These are phyloP conservation scores for Procavia capensis DNA, from an alignment of 2,113 vertebrate species.

Conservation along the genomic window DNA sequence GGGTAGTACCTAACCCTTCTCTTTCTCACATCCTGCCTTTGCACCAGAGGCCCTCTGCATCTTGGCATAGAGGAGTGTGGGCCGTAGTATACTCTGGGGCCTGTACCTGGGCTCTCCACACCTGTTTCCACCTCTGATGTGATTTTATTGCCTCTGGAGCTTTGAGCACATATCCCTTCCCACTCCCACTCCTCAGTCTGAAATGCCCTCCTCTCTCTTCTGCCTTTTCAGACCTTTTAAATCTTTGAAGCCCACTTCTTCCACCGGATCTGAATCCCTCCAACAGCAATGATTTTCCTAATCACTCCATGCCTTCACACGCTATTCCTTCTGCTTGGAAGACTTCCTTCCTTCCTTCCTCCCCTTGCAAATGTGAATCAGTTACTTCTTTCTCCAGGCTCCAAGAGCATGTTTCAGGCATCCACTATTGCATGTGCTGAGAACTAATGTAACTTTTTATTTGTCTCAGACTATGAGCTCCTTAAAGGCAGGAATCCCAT, in stretches of 20 bases:
- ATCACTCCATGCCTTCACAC: background rate
- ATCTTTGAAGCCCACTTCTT: background rate
- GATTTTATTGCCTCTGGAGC: slow-evolving; percentile 2
- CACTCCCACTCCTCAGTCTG: background rate
- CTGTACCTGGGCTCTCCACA: background rate
- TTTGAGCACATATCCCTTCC: background rate
- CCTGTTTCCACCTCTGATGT: background rate
- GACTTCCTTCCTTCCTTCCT: too few relatives aligned
- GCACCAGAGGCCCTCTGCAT: background rate
- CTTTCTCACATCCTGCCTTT: background rate
- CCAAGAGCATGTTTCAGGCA: background rate
- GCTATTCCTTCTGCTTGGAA: slow-evolving; percentile 5
- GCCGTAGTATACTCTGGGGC: background rate
- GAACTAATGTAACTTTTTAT: background rate
- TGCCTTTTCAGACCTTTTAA: background rate
- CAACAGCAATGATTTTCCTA: background rate
- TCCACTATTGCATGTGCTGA: background rate
- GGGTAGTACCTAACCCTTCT: background rate
- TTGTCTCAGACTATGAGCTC: background rate
- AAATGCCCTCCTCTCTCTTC: background rate
- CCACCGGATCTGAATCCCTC: background rate
- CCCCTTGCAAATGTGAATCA: slow-evolving; percentile 8
- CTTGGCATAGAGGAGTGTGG: background rate
- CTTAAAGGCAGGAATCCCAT: background rate
- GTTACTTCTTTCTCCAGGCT: slow-evolving; percentile 8